These are phyloP conservation scores for Numenius phaeopus DNA, from an alignment of 2,797 vertebrate genomes.

Conservation along the genomic window DNA sequence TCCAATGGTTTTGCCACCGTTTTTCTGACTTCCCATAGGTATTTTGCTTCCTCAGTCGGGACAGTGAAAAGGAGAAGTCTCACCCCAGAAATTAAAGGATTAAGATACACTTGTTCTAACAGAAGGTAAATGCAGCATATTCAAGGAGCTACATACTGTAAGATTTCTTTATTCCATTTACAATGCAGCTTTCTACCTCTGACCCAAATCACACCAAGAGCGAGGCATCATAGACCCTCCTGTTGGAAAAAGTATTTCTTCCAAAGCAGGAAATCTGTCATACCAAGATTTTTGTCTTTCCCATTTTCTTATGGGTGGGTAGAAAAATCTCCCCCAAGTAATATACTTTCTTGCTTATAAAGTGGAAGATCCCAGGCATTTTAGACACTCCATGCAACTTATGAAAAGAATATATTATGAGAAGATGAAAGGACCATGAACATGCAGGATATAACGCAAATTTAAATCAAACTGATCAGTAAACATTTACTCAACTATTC, in stretches of 20 bases:
- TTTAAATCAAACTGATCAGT: background rate
- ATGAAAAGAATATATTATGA: background rate
- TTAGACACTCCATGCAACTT: background rate
- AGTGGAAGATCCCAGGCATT: background rate
- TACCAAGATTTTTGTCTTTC: background rate
- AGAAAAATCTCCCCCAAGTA: background rate
- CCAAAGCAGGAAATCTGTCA: background rate
- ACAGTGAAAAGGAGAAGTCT: background rate
- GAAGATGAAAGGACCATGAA: background rate
- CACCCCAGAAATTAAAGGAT: background rate
- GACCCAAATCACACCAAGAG: background rate
- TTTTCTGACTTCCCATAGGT: background rate
- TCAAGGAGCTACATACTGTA: background rate
- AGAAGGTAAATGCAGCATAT: background rate
- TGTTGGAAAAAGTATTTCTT: background rate
- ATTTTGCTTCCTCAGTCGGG: background rate
- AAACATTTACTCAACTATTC: background rate
- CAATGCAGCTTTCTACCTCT: background rate
- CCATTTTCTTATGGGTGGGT: background rate
- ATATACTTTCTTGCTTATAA: background rate
- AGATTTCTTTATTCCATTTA: background rate
- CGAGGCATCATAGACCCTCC: background rate
- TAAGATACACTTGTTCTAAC: background rate
- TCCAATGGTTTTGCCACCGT: accelerated
- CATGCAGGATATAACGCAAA: background rate